Evolutionary conservation across 2,113 vertebrate genomes (phyloP).

Genomic region (Anolis sagrei): DNA sequence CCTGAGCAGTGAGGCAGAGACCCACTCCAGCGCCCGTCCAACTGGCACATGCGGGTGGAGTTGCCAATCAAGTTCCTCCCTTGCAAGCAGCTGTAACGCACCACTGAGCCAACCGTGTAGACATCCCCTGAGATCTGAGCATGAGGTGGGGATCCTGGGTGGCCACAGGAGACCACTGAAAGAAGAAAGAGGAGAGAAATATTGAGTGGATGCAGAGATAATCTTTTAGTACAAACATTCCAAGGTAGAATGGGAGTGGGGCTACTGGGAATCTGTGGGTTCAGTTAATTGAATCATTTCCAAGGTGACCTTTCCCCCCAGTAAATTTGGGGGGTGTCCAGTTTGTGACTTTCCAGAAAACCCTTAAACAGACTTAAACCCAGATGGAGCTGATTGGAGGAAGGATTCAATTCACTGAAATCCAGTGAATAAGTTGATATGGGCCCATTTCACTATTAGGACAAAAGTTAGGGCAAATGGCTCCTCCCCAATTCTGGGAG

Average conservation of each 20-base stretch:
- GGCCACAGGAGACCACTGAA: constrained; percentile 94
- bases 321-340: too few relatives aligned
- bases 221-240: fast-evolving
- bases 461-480: too few relatives aligned
- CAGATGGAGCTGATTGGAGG: background rate
- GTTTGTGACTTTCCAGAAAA: background rate
- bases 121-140: constrained; percentile 90
- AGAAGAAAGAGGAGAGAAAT: background rate
- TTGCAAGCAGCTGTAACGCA: constrained; percentile 91
- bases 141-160: constrained; percentile 89
- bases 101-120: constrained; percentile 88
- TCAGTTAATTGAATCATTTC: background rate
- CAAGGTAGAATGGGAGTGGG: background rate
- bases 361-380: background rate
- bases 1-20: constrained; percentile 96
- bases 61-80: constrained; percentile 88
- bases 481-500: too few relatives aligned
- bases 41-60: constrained; percentile 91
- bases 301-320: background rate
- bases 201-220: fast-evolving
- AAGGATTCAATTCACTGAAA: background rate
- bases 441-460: background rate
- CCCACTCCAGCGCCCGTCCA: constrained; percentile 95
- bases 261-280: background rate
- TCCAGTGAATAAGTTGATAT: too few relatives aligned